Base-by-base conservation (phyloP, 2,797 vertebrate species). In the Microctenopoma steveboyesi region DNA sequence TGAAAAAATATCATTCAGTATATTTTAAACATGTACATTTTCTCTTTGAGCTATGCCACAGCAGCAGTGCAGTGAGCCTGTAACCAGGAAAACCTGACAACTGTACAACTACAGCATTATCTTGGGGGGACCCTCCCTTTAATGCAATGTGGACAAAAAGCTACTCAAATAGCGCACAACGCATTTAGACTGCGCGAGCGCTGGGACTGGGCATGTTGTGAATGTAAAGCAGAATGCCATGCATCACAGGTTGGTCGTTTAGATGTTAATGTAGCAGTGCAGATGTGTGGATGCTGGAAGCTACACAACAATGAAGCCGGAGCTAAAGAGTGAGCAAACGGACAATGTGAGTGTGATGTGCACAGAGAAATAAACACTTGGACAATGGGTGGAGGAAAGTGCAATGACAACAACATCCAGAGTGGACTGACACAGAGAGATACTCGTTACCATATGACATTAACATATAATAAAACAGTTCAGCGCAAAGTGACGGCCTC, bases 211-310 rank as follows among this genome's bases (percentile, higher is more conserved):
- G 72, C 79, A 83, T 86, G 86, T 84, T 12, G 58, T 83, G 70
- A 73, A 85, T 85, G 76, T 76, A 72, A 89, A 89, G 83, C 77
- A 64, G 69, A 88, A 88, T 86, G 89, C 79, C 89, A 92, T 90
- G 92, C 91, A 90, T 85, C 82, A 82, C 82, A 80, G 74, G 73
- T 87, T 86, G 69, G 72, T 81, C 75, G 59, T 79, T 64, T 56
- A 66, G 69, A 78, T 76, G 79, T 58, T 64, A 70, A 78, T 74
- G 79, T 67, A 70, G 72, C 71, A 13, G 79, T 64, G 79, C 75
- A 65, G 61, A 83, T 75, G 78, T 81, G 78, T 63, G 51, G 64
- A 78, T 76, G 82, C 69, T 69, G 62, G 65, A 78, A 70, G 76
- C 74, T 64, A 63, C 76, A 70, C 52, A 73, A 76, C 72, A 40